Conservation (phyloP, 2,113 vertebrate species). For the Tichodroma muraria region DNA sequence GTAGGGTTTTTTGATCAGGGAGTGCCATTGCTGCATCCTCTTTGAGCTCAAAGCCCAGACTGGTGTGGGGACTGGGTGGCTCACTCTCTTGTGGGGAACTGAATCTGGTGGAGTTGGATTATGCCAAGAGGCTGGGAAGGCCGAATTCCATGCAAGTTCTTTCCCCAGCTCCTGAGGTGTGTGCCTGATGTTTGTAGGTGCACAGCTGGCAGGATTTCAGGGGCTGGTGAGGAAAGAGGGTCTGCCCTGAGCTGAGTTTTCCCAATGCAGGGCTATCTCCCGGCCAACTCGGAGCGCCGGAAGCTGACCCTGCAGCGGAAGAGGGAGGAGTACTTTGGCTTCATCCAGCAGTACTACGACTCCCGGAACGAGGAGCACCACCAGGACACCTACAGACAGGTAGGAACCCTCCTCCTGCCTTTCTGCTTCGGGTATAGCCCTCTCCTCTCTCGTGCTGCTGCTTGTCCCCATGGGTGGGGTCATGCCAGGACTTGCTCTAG, state of each 20-base stretch:
- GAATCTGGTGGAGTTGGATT: background rate
- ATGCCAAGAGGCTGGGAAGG: background rate
- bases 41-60: background rate
- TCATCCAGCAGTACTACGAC: conserved; percentile 99
- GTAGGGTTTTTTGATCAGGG: background rate
- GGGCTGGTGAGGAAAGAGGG: background rate
- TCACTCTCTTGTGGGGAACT: background rate
- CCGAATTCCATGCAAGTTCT: background rate
- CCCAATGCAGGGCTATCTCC: conserved; percentile 84
- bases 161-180: background rate
- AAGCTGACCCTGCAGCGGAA: conserved; percentile 90
- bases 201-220: background rate
- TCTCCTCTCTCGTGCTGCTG: background rate
- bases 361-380: conserved; percentile 95
- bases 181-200: background rate
- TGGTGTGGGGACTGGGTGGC: background rate
- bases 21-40: background rate
- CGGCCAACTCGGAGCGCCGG: conserved; percentile 88
- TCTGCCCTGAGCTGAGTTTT: background rate
- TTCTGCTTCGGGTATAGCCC: background rate
- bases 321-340: conserved; percentile 94
- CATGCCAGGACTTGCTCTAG: background rate
- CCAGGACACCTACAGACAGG: conserved; percentile 97
- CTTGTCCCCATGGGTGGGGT: background rate
- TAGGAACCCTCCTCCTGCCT: background rate